Base-by-base conservation (phyloP, 2,113 vertebrate species). In the Jaculus jaculus region DNA sequence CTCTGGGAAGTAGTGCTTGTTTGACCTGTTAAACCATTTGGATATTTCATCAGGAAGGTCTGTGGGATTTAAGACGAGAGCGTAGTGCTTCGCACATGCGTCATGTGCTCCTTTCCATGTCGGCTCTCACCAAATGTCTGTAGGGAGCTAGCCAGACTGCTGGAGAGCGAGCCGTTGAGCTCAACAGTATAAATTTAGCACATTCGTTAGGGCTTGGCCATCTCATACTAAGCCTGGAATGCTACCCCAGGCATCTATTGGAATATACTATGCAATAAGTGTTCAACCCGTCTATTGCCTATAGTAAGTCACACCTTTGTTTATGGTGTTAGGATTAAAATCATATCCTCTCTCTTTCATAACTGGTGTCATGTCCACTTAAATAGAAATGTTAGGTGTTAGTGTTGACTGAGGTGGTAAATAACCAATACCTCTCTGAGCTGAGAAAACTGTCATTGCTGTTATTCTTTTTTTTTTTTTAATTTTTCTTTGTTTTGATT, bases 271-370 rank as follows among this genome's bases (percentile, higher is more conserved):
- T 63, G 85, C 30, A 65, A 26, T 28, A 60, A 60, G 15, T 28
- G 74, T 92, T n/a, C 47, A 95, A 42, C 20, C 71, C 85, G 92
- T 95, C 89, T 87, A 61, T 32, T 74, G n/a, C 82, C 39, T n/a
- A 69, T 77, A 39, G 58, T 66, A 79, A 86, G 39, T 60, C 88
- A 77, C 8, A 72, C 74, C 17, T 17, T 83, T 66, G 79, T 13
- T 47, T 47, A 84, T 65, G 68, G 68, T n/a, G 0, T 42, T 37
- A 95, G 69, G 85, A 91, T 93, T 73, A 77, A 91, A 87, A 13
- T 32, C 92, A 73, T 8, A 65, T 84, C 42, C 39, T 89, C 7
- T 95, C 66, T 91, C 81, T 8, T 96, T 0, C 75, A 92, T 93
- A 88, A 90, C 80, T 81, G 79, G 66, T 87, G 60, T 83, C 72